A percentile compares a stretch with the other conserved stretches of the same genome.
These are phyloP conservation scores for Speoplatyrhinus poulsoni DNA, from an alignment of 2,113 vertebrate genomes.

Conservation along the genomic window DNA sequence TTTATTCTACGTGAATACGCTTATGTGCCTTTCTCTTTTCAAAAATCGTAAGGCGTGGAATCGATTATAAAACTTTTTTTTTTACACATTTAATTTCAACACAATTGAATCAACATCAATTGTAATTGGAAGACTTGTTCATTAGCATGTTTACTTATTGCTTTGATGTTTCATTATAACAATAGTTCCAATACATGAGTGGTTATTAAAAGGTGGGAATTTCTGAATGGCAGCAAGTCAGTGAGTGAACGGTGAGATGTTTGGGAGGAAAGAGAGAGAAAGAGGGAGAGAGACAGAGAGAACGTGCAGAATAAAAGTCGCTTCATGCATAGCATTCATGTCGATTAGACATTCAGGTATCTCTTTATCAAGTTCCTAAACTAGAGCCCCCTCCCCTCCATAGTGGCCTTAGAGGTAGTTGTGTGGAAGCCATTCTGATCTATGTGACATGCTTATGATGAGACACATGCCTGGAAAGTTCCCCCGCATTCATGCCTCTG, in stretches of 20 bases:
- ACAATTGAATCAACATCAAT: conserved; percentile 43
- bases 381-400: conserved; percentile 48
- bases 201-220: conserved; percentile 66
- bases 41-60: conserved; percentile 64
- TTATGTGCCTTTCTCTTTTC: conserved; percentile 41
- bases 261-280: conserved; percentile 21
- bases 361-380: conserved; percentile 52
- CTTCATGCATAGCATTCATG: conserved; percentile 76
- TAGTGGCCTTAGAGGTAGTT: conserved; percentile 73
- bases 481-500: conserved; percentile 44
- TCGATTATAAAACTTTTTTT: conserved; percentile 55
- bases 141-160: conserved; percentile 66
- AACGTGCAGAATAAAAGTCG: conserved; percentile 68
- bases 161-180: conserved; percentile 59
- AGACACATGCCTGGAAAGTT: conserved; percentile 52
- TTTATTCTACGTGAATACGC: conserved; percentile 55
- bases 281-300: conserved; percentile 38
- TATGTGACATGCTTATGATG: conserved; percentile 64
- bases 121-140: conserved; percentile 68
- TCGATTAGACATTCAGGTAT: conserved; percentile 55
- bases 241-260: conserved; percentile 35
- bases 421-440: conserved; percentile 64
- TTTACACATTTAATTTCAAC: conserved; percentile 36
- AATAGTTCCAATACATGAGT: conserved; percentile 55
- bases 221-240: conserved; percentile 70